Evolutionary conservation across 1,140 invertebrate species (phyloP).

Genomic region (Spodoptera litura): DNA sequence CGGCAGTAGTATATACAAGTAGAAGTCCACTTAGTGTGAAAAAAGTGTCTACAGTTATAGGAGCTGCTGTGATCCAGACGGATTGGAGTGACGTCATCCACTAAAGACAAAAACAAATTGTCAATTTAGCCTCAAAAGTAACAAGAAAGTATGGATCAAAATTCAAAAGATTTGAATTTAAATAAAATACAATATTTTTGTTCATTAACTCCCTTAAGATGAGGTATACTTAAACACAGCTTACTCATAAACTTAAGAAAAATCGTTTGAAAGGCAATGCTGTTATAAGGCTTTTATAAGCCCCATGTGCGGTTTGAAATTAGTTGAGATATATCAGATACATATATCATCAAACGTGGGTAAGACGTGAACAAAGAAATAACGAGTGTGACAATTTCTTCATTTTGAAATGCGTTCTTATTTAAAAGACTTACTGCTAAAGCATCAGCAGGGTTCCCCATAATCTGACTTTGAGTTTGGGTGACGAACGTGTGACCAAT

Average conservation of each 20-base stretch:
- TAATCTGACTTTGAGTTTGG: conserved; percentile 36
- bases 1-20: conserved; percentile 86
- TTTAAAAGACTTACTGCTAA: conserved; percentile 52
- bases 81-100: conserved; percentile 58
- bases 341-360: no score
- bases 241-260: background rate
- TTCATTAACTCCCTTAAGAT: no score
- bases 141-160: background rate
- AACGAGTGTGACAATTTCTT: no score
- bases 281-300: no score
- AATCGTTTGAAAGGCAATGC: no score
- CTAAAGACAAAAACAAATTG: conserved; percentile 54
- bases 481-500: conserved; percentile 66
- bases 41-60: conserved; percentile 86
- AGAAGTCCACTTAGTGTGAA: conserved; percentile 88
- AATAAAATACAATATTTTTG: no score
- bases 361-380: no score
- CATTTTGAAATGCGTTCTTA: background rate
- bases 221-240: no score
- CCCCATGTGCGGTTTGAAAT: no score
- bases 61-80: conserved; percentile 69
- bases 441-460: conserved; percentile 56
- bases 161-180: no score
- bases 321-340: no score
- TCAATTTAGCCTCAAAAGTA: background rate